Percentiles rank a stretch among this genome's conserved stretches.
phyloP scores from a whole-genome alignment of 2,797 vertebrate genomes.

The Euthynnus affinis region DNA sequence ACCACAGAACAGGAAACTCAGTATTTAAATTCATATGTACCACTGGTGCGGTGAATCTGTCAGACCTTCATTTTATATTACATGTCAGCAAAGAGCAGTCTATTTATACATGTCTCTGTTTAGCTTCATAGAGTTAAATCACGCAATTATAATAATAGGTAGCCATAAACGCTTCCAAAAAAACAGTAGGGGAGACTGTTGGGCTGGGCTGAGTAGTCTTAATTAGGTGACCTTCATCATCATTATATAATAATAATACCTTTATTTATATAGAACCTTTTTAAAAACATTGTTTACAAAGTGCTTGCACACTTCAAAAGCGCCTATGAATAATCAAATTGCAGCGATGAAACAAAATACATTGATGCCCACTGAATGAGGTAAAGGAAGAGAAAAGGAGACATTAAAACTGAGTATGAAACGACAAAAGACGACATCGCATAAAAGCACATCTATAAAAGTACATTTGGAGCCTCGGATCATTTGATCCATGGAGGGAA shows the following conservation, averaged over 20 bases:
- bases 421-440: too few relatives aligned
- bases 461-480: neutral
- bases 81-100: neutral
- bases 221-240: conserved; percentile 37
- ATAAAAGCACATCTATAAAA: too few relatives aligned
- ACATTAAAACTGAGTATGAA: too few relatives aligned
- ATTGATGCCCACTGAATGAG: neutral
- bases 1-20: neutral
- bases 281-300: neutral
- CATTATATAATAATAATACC: neutral
- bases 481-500: neutral
- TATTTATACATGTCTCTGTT: neutral
- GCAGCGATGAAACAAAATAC: neutral
- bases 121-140: neutral
- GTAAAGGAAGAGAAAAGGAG: neutral
- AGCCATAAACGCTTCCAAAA: too few relatives aligned
- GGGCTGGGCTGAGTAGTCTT: neutral
- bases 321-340: too few relatives aligned
- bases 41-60: rapidly evolving
- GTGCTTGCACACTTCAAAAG: too few relatives aligned
- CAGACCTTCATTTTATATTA: neutral
- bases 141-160: neutral
- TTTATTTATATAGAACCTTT: neutral
- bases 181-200: neutral
- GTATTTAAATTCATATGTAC: neutral